phyloP scores from a whole-genome alignment of 2,888 invertebrate genomes.

The Brassicogethes aeneus region DNA sequence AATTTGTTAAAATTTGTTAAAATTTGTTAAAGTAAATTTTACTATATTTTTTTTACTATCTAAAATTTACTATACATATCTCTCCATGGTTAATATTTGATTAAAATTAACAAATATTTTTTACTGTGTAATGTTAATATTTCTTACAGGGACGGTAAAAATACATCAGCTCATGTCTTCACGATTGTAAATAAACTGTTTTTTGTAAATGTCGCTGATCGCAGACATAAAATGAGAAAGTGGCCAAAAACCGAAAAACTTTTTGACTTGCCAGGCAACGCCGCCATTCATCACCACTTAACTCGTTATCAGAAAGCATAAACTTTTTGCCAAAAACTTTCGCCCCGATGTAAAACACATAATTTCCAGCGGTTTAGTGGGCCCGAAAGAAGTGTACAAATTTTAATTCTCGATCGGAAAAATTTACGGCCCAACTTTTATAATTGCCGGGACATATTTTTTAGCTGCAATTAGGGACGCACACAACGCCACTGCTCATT shows the following conservation, averaged over 20 bases:
- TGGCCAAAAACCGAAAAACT: conserved; percentile 33
- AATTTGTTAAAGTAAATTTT: no score
- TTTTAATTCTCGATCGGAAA: neutral
- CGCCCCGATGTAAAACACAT: conserved; percentile 20
- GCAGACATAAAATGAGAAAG: conserved; percentile 31
- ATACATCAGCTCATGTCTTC: no score
- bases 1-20: no score
- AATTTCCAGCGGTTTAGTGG: conserved; percentile 21
- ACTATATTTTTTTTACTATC: no score
- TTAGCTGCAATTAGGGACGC: neutral
- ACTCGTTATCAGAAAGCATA: conserved; percentile 29
- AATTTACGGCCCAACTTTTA: neutral
- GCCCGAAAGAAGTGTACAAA: conserved; percentile 12
- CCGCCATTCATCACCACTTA: conserved; percentile 33
- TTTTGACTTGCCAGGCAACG: conserved; percentile 32
- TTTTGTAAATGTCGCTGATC: no score
- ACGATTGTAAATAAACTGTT: no score
- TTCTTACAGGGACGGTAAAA: no score
- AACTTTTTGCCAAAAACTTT: conserved; percentile 22
- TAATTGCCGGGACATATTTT: conserved; percentile 1
- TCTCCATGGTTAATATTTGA: no score
- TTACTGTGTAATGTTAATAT: no score
- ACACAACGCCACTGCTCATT: neutral
- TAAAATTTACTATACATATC: no score
- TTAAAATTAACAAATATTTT: no score